These are phyloP conservation scores for Thunnus thynnus DNA, from an alignment of 2,113 vertebrate genomes.

Conservation along the genomic window DNA sequence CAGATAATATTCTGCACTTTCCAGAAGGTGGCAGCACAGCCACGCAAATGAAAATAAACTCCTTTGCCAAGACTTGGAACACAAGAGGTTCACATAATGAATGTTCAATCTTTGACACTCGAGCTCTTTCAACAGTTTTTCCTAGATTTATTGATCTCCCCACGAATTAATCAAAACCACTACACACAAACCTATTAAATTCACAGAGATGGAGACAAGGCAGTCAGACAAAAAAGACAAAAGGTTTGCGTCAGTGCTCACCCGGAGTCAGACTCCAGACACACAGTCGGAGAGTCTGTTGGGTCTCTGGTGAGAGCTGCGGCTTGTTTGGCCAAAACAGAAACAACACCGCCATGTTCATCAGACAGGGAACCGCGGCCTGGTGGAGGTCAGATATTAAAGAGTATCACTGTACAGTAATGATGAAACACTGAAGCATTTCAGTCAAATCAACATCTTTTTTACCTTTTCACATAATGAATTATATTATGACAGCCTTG, in stretches of 20 bases:
- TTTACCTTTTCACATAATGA: not conserved
- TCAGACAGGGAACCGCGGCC: slow-evolving; percentile 95
- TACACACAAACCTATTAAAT: not conserved
- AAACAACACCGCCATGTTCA: slow-evolving; percentile 94
- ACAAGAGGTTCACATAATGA: not conserved
- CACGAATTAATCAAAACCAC: slow-evolving; percentile 20
- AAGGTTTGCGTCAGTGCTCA: slow-evolving; percentile 74
- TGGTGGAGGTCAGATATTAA: slow-evolving; percentile 53
- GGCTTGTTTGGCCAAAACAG: slow-evolving; percentile 94
- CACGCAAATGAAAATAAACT: slow-evolving; percentile 17
- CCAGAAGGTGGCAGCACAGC: slow-evolving; percentile 74
- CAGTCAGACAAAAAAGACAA: slow-evolving; percentile 19
- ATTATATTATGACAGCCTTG: no score
- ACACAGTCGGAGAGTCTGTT: slow-evolving; percentile 93
- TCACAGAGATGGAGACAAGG: not conserved
- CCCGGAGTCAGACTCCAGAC: slow-evolving; percentile 95
- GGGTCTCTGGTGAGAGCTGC: slow-evolving; percentile 91
- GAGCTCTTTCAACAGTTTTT: slow-evolving; percentile 17
- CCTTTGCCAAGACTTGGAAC: not conserved
- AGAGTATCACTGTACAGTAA: not conserved
- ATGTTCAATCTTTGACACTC: slow-evolving; percentile 3
- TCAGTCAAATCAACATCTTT: slow-evolving; percentile 2
- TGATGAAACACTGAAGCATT: not conserved
- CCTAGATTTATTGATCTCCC: slow-evolving; percentile 1
- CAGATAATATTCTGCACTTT: not conserved